Conservation (phyloP, 2,888 invertebrate species). For the Caenorhabditis plicata region DNA sequence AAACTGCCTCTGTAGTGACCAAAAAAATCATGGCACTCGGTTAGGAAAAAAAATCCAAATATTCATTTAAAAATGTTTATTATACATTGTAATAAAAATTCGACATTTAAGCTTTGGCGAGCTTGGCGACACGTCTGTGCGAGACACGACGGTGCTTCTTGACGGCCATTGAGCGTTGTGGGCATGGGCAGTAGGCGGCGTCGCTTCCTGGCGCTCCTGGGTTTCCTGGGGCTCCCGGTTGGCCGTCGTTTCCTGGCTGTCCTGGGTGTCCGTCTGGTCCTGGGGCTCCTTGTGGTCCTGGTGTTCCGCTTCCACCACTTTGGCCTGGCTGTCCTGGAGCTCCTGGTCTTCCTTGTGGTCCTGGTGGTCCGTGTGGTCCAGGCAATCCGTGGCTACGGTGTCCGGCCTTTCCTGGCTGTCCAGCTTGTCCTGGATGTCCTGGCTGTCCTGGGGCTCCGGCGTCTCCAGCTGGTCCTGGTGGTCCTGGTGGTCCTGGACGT, state of each 20-base stretch:
- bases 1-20: no score
- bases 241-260: constrained; percentile 21
- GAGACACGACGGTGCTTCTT: constrained; percentile 24
- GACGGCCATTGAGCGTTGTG: constrained; percentile 19
- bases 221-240: constrained; percentile 32
- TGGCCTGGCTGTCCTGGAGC: constrained; percentile 37
- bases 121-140: constrained; percentile 30
- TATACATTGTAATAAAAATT: no score
- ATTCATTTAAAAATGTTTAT: no score
- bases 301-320: constrained; percentile 22
- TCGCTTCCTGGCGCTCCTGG: constrained; percentile 36
- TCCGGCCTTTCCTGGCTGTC: constrained; percentile 30
- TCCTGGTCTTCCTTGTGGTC: constrained; percentile 39
- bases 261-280: constrained; percentile 35
- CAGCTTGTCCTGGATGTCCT: constrained; percentile 29
- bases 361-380: constrained; percentile 37
- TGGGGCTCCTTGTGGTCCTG: constrained; percentile 27
- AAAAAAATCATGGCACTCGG: no score
- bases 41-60: no score
- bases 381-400: constrained; percentile 31
- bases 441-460: constrained; percentile 41
- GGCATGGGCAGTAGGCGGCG: constrained; percentile 36
- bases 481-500: constrained; percentile 38
- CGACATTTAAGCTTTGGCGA: no score
- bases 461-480: constrained; percentile 39